Base-by-base conservation (phyloP, 2,797 vertebrate species). In the Anabas testudineus region DNA sequence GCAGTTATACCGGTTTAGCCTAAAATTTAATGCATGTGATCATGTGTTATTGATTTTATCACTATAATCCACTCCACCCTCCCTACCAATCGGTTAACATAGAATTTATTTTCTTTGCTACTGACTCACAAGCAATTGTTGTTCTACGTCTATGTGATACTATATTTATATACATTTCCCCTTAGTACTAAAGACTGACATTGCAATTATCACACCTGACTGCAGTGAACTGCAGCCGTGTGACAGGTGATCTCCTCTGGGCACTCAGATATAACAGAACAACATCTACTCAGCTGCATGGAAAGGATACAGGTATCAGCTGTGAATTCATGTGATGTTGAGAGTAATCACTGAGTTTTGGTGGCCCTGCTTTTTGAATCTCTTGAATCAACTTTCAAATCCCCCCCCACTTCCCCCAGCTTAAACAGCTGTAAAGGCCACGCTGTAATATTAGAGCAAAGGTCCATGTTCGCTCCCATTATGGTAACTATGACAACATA, bases 211-310 rank as follows among this genome's bases (percentile, higher is more conserved):
- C 28, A 36, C 39, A 36, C 47, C 47, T 52, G 47, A 69, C 36
- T 30, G 22, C 41, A 3, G 16, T 39, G 45, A 61, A 28, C 22
- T 21, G 22, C 22, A 30, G 30, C 16, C 3, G 56, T n/a, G 41
- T 37, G 48, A 53, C 48, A 46, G 22, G 55, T 59, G 66, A 43
- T 18, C 12, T 34, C n/a, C 55, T 32, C 45, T 19, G 34, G 46
- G 65, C 46, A 15, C 7, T 0, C 13, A 3, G n/a, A 43, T 64
- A 32, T 24, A n/a, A 68, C 14, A 24, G 46, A 4, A 21, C 36
- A 13, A 66, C 51, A 45, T n/a, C 51, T 22, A 53, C 19, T 8
- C 41, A 9, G 13, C 42, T 43, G 52, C 13, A 15, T 42, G 49
- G 41, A 8, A 24, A 9, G 7, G 1, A 45, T 54, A 43, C 16